Conservation (phyloP, 1,140 invertebrate genomes). For the Drosophila leontia region DNA sequence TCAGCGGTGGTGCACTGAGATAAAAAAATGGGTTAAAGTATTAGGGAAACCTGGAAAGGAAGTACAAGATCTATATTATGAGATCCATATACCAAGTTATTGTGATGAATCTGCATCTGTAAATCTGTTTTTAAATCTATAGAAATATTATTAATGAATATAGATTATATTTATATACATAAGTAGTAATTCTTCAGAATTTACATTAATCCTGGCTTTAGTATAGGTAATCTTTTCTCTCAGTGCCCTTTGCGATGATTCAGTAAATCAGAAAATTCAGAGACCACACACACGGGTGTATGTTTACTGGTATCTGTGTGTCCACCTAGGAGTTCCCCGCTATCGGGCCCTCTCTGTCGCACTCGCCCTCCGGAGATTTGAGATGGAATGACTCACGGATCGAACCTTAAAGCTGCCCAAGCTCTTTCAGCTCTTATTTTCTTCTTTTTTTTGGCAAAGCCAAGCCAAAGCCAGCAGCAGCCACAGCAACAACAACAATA, state of each 20-base stretch:
- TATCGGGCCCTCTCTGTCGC: conserved; percentile 22
- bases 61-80: no score
- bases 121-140: no score
- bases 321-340: conserved; percentile 74
- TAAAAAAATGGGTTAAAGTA: no score
- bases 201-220: no score
- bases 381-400: conserved; percentile 53
- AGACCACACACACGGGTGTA: conserved; percentile 70
- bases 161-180: no score
- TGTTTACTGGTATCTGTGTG: conserved; percentile 29
- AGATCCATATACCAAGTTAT: no score
- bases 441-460: conserved; percentile 66
- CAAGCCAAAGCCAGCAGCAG: conserved; percentile 14
- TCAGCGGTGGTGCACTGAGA: conserved; percentile 6
- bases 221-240: conserved; percentile 1
- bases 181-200: no score
- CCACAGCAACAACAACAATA: conserved; percentile 5
- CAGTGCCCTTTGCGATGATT: conserved; percentile 54
- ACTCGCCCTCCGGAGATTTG: conserved; percentile 31
- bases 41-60: background rate
- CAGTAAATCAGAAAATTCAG: conserved; percentile 64
- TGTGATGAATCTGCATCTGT: no score
- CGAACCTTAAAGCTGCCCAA: conserved; percentile 51
- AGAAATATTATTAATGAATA: no score
- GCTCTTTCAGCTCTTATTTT: conserved; percentile 6